Evolutionary conservation across 2,797 vertebrate genomes (phyloP).

Genomic region (Clarias laeviceps): DNA sequence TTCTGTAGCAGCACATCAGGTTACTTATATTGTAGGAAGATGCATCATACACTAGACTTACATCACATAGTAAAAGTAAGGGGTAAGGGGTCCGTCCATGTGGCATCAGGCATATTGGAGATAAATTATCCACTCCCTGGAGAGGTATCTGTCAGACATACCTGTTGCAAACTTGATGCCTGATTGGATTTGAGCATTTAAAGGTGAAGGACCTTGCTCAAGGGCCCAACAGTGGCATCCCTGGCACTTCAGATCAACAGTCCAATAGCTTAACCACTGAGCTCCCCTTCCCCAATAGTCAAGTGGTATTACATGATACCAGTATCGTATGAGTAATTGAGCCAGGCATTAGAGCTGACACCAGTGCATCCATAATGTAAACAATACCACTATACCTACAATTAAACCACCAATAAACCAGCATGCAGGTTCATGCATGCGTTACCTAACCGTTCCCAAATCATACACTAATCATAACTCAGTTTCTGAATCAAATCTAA

Average conservation of each 20-base stretch:
- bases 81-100: no score
- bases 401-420: not conserved
- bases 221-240: no score
- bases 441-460: conserved; percentile 25
- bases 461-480: conserved; percentile 44
- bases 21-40: not conserved
- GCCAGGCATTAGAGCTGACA: not conserved
- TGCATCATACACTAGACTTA: not conserved
- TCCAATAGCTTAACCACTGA: no score
- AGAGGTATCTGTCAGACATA: no score
- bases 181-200: no score
- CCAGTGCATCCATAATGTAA: not conserved
- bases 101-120: no score
- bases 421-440: conserved; percentile 24
- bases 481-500: conserved; percentile 44
- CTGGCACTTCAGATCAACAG: no score
- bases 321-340: not conserved
- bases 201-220: no score
- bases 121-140: no score
- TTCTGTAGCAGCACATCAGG: not conserved
- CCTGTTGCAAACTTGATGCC: no score
- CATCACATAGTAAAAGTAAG: not conserved
- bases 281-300: no score
- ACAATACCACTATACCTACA: not conserved
- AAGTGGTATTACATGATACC: not conserved